Base-by-base conservation (phyloP, 1,140 invertebrate species). In the Drosophila littoralis region DNA sequence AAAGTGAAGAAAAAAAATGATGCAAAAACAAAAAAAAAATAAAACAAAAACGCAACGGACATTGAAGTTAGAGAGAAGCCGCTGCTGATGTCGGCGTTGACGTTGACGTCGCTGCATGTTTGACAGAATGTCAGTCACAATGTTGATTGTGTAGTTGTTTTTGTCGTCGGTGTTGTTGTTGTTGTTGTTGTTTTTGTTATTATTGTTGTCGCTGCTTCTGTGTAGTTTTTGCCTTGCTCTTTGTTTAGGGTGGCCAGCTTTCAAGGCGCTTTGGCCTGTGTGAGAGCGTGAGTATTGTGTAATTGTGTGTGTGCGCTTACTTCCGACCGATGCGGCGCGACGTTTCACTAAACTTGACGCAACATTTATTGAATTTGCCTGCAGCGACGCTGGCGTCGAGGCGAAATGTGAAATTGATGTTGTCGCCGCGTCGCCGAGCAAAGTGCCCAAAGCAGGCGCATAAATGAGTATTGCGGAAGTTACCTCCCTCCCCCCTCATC, bases 91-190 rank as follows among this genome's bases (percentile, higher is more conserved):
- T 71, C 69, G 71, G 70, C 69, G 79, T 79, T 66, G 68, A 86
- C 75, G 83, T 72, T 63, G 81, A 75, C 69, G 82, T 88, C 63
- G 72, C 73, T 77, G 84, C 73, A 79, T 75, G 64, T 88, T 89
- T 88, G 84, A 88, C 84, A 83, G 84, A 83, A 80, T 83, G 84
- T 83, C 83, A 89, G 77, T 88, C 83, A 88, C 51, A 74, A 45
- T 73, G 55, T 48, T 72, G 60, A 65, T 60, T 66, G 60, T 61
- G 17, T 42, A 50, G 59, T 60, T 60, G 57, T 51, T 28, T 28
- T 3, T 22, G 22, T 28, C 48, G 36, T 63, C 54, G 45, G 17
- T 40, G 38, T 45, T 58, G 1, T 42, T 43, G 4, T 51, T 42
- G 22, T 28, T 55, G 36, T 63, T 60, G 45, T 32, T 40, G 38